Percentiles rank a stretch among this genome's conserved stretches.
Evolutionary conservation across 2,888 invertebrate species (phyloP).

Genomic region (Limnephilus lunatus): DNA sequence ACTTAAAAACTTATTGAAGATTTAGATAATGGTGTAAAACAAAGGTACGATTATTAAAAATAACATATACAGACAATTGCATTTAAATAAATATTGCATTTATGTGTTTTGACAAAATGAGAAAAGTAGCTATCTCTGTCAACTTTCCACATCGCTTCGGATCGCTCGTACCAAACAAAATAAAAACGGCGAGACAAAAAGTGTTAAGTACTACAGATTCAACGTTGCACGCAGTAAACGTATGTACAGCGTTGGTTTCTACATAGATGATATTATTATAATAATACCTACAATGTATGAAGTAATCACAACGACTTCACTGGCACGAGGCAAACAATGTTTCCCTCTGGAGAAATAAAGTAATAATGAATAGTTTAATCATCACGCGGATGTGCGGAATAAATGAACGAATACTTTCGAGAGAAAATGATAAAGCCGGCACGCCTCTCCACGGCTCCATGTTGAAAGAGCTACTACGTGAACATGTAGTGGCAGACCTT

Average conservation of each 20-base stretch:
- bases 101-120: not conserved
- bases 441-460: not conserved
- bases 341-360: not conserved
- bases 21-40: no score
- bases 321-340: conserved; percentile 23
- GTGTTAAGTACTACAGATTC: not conserved
- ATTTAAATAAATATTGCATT: no score
- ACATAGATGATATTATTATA: not conserved
- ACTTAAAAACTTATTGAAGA: no score
- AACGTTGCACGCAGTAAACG: not conserved
- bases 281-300: not conserved
- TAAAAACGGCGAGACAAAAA: not conserved
- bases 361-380: conserved; percentile 34
- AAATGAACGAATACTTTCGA: conserved; percentile 6
- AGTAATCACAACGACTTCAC: not conserved
- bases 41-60: no score
- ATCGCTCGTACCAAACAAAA: not conserved
- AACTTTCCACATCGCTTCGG: not conserved
- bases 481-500: not conserved
- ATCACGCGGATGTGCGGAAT: conserved; percentile 25
- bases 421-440: not conserved
- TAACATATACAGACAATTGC: no score
- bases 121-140: not conserved
- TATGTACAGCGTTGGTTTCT: not conserved
- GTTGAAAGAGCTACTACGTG: not conserved